These are phyloP conservation scores for Oligia strigilis DNA, from an alignment of 2,888 invertebrate species.

Conservation along the genomic window DNA sequence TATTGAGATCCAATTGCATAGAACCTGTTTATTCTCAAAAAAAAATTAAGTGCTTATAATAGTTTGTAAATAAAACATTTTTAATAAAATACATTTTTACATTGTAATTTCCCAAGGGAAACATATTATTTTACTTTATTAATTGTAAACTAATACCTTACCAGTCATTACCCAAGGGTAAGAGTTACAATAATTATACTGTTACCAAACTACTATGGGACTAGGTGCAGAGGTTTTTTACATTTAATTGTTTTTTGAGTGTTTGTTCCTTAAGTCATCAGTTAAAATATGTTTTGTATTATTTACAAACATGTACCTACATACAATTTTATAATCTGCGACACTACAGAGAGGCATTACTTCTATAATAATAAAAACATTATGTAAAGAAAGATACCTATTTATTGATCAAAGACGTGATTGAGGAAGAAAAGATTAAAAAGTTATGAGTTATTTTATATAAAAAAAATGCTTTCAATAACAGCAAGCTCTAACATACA, in stretches of 20 bases:
- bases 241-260: neutral
- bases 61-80: conserved; percentile 43
- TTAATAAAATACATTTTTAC: neutral
- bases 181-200: neutral
- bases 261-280: neutral
- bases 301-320: neutral
- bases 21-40: neutral
- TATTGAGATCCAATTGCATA: neutral
- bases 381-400: neutral
- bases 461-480: neutral
- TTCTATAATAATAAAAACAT: neutral
- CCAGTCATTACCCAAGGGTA: neutral
- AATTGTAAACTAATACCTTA: neutral
- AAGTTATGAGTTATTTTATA: neutral
- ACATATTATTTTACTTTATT: conserved; percentile 19
- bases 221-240: neutral
- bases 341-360: neutral
- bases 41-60: neutral
- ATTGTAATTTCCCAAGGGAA: neutral
- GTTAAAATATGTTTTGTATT: neutral
- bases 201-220: neutral
- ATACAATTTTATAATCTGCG: neutral
- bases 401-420: neutral
- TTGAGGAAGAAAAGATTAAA: neutral
- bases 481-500: neutral